phyloP scores from a whole-genome alignment of 2,797 vertebrate species.

The Malacoctenus gilli region DNA sequence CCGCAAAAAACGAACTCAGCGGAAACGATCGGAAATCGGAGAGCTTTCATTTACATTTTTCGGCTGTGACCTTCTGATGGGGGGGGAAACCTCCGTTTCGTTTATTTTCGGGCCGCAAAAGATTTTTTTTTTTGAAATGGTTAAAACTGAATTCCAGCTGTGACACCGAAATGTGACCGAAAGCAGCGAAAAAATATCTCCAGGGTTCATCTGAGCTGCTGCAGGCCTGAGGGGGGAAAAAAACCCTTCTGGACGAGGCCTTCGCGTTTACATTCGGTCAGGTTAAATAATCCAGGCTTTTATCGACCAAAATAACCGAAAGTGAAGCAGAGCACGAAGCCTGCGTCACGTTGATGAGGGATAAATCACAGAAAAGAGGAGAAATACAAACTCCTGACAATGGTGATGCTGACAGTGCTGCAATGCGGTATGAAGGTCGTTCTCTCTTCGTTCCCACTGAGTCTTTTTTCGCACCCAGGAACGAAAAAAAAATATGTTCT shows the following conservation, averaged over 20 bases:
- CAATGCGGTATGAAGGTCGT: constrained; percentile 80
- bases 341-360: constrained; percentile 1
- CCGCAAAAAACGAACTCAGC: no score
- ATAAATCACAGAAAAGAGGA: constrained; percentile 1
- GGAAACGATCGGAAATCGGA: no score
- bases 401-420: constrained; percentile 65
- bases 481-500: not conserved
- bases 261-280: constrained; percentile 31
- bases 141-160: constrained; percentile 24
- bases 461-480: constrained; percentile 5
- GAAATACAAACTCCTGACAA: constrained; percentile 32
- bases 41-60: no score
- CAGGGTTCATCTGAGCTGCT: constrained; percentile 23
- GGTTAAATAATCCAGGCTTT: no score
- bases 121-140: not conserved
- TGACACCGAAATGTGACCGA: constrained; percentile 50
- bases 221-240: constrained; percentile 46
- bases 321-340: not conserved
- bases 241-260: constrained; percentile 46
- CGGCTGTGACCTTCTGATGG: no score
- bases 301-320: no score
- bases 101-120: constrained; percentile 2
- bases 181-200: constrained; percentile 22
- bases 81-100: constrained; percentile 3
- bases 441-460: constrained; percentile 36